A percentile compares a stretch with the other conserved stretches of the same genome.
phyloP scores from a whole-genome alignment of 2,113 vertebrate genomes.

The Hemicordylus capensis region DNA sequence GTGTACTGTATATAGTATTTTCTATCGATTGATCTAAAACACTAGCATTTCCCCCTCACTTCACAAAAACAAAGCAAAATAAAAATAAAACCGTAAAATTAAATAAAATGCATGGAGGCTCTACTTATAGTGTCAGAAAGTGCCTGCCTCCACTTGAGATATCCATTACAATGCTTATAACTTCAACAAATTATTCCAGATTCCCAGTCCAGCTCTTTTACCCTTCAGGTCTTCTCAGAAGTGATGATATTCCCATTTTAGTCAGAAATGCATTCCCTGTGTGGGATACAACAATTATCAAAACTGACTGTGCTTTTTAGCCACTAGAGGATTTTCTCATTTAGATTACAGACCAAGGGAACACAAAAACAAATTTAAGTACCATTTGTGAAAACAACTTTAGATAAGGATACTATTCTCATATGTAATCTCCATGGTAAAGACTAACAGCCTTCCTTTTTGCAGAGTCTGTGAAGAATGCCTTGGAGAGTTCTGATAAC shows the following conservation, averaged over 20 bases:
- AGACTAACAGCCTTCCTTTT: background rate
- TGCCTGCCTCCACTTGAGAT: too few relatives aligned
- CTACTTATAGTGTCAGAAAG: too few relatives aligned
- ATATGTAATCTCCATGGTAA: background rate
- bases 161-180: too few relatives aligned
- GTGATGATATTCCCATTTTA: background rate
- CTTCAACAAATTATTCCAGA: too few relatives aligned
- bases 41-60: too few relatives aligned
- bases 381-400: background rate
- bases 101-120: too few relatives aligned
- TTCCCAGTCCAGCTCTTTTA: background rate
- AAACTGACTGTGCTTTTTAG: background rate
- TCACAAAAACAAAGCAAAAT: too few relatives aligned
- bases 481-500: background rate
- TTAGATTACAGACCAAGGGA: background rate
- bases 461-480: conserved; percentile 12
- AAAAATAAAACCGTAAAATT: too few relatives aligned
- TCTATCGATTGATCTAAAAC: too few relatives aligned
- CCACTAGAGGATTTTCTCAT: background rate
- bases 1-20: too few relatives aligned
- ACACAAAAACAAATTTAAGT: background rate
- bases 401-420: background rate
- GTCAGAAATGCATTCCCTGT: background rate
- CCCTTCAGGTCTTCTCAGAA: background rate
- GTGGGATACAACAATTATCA: background rate